Percentiles rank a stretch among this genome's conserved stretches.
phyloP scores from a whole-genome alignment of 1,140 invertebrate genomes.

The Lutraria rhynchaena region DNA sequence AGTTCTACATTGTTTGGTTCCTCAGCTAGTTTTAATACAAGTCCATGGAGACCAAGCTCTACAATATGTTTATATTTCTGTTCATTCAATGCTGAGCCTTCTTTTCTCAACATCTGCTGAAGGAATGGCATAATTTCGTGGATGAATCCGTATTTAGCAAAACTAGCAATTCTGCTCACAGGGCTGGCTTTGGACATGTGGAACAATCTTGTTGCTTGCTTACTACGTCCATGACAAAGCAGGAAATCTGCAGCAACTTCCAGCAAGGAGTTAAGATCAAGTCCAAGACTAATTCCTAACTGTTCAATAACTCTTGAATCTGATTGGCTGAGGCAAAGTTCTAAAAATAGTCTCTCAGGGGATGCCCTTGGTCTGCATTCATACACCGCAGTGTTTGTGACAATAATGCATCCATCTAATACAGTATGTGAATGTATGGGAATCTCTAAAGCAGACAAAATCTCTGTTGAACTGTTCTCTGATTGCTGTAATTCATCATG shows the following conservation, averaged over 20 bases:
- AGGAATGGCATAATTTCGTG: slow-evolving; percentile 87
- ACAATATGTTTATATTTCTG: slow-evolving; percentile 87
- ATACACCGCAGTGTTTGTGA: slow-evolving; percentile 88
- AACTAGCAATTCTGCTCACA: slow-evolving; percentile 88
- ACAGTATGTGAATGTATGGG: slow-evolving; percentile 73
- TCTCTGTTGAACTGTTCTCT: slow-evolving; percentile 13
- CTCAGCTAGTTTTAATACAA: slow-evolving; percentile 22
- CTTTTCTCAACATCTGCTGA: slow-evolving; percentile 84
- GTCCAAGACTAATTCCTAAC: slow-evolving; percentile 79
- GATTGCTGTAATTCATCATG: slow-evolving; percentile 26
- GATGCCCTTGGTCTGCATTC: slow-evolving; percentile 86
- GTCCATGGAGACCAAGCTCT: slow-evolving; percentile 86
- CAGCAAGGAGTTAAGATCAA: slow-evolving; percentile 88
- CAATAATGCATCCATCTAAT: slow-evolving; percentile 86
- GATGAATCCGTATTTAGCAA: slow-evolving; percentile 88
- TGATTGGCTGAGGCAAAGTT: slow-evolving; percentile 85
- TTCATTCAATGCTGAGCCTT: slow-evolving; percentile 84
- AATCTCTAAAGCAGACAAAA: slow-evolving; percentile 61
- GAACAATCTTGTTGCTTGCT: slow-evolving; percentile 88
- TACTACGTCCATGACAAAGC: slow-evolving; percentile 86
- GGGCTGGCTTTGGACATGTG: slow-evolving; percentile 88
- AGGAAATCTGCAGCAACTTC: slow-evolving; percentile 89
- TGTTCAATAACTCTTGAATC: slow-evolving; percentile 78
- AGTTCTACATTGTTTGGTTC: slow-evolving; percentile 29
- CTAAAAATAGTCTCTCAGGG: slow-evolving; percentile 87